Conservation (phyloP, 2,888 invertebrate genomes). For the Brenthis hecate region DNA sequence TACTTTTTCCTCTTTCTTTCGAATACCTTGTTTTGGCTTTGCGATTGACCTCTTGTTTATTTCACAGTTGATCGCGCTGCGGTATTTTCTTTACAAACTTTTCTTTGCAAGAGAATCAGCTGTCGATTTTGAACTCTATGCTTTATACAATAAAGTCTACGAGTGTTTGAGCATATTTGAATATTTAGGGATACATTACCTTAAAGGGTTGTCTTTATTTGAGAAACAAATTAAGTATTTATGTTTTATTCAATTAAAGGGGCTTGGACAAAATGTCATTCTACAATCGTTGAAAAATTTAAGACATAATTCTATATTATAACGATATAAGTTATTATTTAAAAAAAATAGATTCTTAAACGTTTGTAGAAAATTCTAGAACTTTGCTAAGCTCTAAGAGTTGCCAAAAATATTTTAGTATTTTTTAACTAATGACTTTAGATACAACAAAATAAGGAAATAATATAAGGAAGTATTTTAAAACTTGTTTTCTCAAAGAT, state of each 20-base stretch:
- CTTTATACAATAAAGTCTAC: not conserved
- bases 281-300: too few relatives aligned
- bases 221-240: slow-evolving; percentile 1
- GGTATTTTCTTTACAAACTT: slow-evolving; percentile 37
- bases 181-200: slow-evolving; percentile 1
- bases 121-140: slow-evolving; percentile 18
- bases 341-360: too few relatives aligned
- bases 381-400: too few relatives aligned
- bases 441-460: too few relatives aligned
- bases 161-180: not conserved
- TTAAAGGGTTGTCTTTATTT: slow-evolving; percentile 5
- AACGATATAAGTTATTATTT: too few relatives aligned
- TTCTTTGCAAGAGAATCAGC: slow-evolving; percentile 13
- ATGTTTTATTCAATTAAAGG: not conserved
- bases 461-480: too few relatives aligned
- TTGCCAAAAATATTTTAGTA: too few relatives aligned
- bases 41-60: slow-evolving; percentile 41
- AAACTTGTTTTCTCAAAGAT: too few relatives aligned
- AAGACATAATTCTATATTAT: too few relatives aligned
- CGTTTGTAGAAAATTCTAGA: too few relatives aligned
- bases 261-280: too few relatives aligned
- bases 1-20: slow-evolving; percentile 28
- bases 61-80: slow-evolving; percentile 41
- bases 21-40: slow-evolving; percentile 36
- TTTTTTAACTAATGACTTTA: too few relatives aligned